A percentile compares a stretch with the other conserved stretches of the same genome.
Conservation (phyloP, 2,888 invertebrate species). For the Argyresthia goedartella region DNA sequence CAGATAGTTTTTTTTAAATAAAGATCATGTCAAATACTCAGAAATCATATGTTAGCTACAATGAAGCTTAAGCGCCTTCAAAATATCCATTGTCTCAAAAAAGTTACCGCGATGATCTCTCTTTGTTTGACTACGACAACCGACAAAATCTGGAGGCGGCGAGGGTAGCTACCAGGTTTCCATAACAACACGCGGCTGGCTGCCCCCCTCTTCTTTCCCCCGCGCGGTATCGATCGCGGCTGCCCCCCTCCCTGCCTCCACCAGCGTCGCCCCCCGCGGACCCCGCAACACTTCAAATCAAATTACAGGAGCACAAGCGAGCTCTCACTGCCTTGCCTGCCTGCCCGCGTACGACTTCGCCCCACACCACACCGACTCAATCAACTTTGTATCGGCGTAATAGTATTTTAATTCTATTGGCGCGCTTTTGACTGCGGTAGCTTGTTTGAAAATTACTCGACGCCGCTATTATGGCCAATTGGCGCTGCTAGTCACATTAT, state of each 20-base stretch:
- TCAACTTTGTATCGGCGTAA: constrained; percentile 63
- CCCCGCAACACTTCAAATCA: constrained; percentile 62
- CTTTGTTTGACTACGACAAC: constrained; percentile 64
- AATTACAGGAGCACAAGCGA: constrained; percentile 55
- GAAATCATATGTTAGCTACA: too few species aligned
- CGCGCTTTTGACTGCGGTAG: constrained; percentile 53
- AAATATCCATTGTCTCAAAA: neutral
- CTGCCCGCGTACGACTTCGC: constrained; percentile 13
- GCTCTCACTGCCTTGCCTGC: constrained; percentile 19
- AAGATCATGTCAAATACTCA: too few species aligned
- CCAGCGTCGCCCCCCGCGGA: constrained; percentile 18
- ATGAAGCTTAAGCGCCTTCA: too few species aligned
- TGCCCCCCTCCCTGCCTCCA: neutral
- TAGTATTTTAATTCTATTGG: constrained; percentile 68
- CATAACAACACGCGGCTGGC: constrained; percentile 60
- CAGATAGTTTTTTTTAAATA: too few species aligned
- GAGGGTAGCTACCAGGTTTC: constrained; percentile 60
- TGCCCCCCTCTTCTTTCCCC: constrained; percentile 22
- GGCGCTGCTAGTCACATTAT: neutral
- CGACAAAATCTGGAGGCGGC: constrained; percentile 63
- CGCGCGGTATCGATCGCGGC: constrained; percentile 9
- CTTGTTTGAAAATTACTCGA: constrained; percentile 52
- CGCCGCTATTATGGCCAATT: constrained; percentile 12
- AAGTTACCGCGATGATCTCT: constrained; percentile 41
- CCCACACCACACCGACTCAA: constrained; percentile 27